These are phyloP conservation scores for Alsophila aescularia DNA, from an alignment of 2,888 invertebrate genomes.

Conservation along the genomic window DNA sequence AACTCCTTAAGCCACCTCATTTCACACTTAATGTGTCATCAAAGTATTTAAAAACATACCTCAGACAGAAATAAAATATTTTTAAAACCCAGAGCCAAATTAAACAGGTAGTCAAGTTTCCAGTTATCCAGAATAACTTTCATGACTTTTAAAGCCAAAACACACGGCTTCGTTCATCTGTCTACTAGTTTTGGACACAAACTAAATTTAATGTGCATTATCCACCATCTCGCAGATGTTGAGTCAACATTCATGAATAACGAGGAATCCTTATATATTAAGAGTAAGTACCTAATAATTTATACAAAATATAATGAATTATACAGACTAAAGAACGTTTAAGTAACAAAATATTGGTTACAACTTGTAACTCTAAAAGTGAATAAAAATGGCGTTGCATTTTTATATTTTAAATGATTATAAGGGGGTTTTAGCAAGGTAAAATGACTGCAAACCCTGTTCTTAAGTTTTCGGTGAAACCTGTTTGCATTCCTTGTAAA, in stretches of 20 bases:
- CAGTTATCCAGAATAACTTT: conserved; percentile 1
- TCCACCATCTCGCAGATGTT: background rate
- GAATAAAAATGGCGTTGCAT: too few relatives aligned
- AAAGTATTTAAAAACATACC: too few relatives aligned
- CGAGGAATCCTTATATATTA: conserved; percentile 8
- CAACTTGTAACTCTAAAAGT: too few relatives aligned
- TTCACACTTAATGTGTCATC: too few relatives aligned
- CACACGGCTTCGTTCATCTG: background rate
- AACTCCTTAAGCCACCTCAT: too few relatives aligned
- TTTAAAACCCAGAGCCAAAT: background rate
- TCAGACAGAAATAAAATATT: background rate
- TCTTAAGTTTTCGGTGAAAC: too few relatives aligned
- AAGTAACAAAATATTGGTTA: too few relatives aligned
- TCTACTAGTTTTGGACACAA: conserved; percentile 12
- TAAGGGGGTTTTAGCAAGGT: too few relatives aligned
- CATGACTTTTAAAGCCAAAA: conserved; percentile 10
- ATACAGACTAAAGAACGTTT: background rate
- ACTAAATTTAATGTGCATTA: conserved; percentile 27
- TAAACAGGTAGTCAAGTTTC: background rate
- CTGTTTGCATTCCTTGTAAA: too few relatives aligned
- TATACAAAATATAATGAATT: conserved; percentile 1
- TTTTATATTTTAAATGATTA: too few relatives aligned
- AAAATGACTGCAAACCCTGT: too few relatives aligned
- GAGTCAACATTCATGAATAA: conserved; percentile 20
- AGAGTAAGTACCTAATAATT: conserved; percentile 8